phyloP scores from a whole-genome alignment of 1,140 invertebrate genomes.

The Conus ventricosus region DNA sequence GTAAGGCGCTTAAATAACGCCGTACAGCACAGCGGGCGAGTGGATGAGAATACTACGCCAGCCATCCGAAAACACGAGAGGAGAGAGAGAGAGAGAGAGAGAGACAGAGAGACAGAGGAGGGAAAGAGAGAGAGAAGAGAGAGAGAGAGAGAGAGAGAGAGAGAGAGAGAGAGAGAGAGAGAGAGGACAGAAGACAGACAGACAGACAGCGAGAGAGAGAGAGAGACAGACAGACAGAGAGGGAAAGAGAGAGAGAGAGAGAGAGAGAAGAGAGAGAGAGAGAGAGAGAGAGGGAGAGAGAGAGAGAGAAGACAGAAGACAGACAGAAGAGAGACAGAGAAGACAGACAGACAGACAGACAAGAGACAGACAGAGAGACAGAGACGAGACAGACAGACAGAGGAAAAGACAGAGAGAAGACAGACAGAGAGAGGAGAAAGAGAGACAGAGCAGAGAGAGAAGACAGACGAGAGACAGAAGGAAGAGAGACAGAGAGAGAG shows the following conservation, averaged over 20 bases:
- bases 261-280: background rate
- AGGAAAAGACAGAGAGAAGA: too few relatives aligned
- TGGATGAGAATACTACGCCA: background rate
- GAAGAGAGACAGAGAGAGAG: background rate
- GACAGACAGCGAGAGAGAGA: conserved; percentile 5
- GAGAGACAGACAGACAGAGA: background rate
- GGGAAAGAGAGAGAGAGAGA: background rate
- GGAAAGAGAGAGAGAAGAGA: background rate
- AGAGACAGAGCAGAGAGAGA: too few relatives aligned
- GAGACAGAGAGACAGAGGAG: too few relatives aligned
- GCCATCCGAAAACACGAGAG: background rate
- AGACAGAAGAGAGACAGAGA: too few relatives aligned
- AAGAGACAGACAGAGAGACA: background rate
- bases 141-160: conserved; percentile 5
- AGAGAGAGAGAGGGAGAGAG: background rate
- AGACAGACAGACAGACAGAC: too few relatives aligned
- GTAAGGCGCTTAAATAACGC: too few relatives aligned
- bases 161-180: background rate
- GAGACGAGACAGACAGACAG: too few relatives aligned
- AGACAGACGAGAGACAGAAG: too few relatives aligned
- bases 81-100: too few relatives aligned
- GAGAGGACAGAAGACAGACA: conserved; percentile 25
- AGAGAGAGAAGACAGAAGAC: too few relatives aligned
- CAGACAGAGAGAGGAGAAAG: too few relatives aligned
- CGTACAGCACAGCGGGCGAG: background rate